A percentile compares a stretch with the other conserved stretches of the same genome.
Conservation (phyloP, 1,140 invertebrate genomes). For the Euschistus heros region DNA sequence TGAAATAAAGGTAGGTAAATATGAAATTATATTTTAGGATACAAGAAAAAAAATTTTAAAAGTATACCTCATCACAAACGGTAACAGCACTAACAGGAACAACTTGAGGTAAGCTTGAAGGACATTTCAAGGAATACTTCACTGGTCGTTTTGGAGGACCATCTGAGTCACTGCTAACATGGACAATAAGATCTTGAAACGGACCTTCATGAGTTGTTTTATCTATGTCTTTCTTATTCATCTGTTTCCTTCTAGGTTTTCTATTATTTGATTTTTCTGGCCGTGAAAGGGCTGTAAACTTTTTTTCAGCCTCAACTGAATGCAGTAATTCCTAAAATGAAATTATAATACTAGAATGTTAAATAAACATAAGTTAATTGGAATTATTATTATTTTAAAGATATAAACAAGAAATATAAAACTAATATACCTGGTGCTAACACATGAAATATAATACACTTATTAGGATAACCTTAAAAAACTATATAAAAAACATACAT, state of each 20-base stretch:
- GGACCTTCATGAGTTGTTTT: slow-evolving; percentile 17
- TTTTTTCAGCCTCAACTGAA: slow-evolving; percentile 44
- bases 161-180: slow-evolving; percentile 4
- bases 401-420: too few species aligned
- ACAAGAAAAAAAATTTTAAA: neutral
- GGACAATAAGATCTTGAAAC: slow-evolving; percentile 23
- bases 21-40: too few species aligned
- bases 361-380: too few species aligned
- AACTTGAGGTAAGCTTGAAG: neutral
- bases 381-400: too few species aligned
- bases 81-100: slow-evolving; percentile 4
- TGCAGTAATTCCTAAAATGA: slow-evolving; percentile 43
- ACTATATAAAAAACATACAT: too few species aligned
- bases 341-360: too few species aligned
- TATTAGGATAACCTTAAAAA: too few species aligned
- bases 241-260: slow-evolving; percentile 14
- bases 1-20: too few species aligned
- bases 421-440: too few species aligned
- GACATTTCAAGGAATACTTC: slow-evolving; percentile 10
- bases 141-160: neutral
- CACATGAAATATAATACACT: too few species aligned
- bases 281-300: neutral
- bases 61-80: slow-evolving; percentile 4
- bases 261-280: slow-evolving; percentile 33
- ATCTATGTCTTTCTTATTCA: slow-evolving; percentile 15